These are phyloP conservation scores for Barypeithes pellucidus DNA, from an alignment of 2,888 invertebrate genomes.

Conservation along the genomic window DNA sequence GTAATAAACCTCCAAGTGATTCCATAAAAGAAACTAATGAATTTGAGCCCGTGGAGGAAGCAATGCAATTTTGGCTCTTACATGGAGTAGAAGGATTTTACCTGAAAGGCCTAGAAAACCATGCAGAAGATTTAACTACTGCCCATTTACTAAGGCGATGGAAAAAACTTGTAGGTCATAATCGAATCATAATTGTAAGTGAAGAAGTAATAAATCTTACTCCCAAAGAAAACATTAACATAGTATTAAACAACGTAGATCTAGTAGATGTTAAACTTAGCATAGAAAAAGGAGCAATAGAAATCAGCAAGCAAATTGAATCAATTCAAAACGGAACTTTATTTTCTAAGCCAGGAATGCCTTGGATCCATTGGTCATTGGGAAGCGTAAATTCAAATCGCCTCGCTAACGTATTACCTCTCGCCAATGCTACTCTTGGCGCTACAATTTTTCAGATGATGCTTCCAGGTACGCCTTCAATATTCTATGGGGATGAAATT, in stretches of 20 bases:
- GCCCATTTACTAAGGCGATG: slow-evolving; percentile 76
- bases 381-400: slow-evolving; percentile 78
- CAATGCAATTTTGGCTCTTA: slow-evolving; percentile 80
- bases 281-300: slow-evolving; percentile 72
- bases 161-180: slow-evolving; percentile 78
- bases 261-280: slow-evolving; percentile 81
- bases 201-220: slow-evolving; percentile 73
- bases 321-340: slow-evolving; percentile 74
- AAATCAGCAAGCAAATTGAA: slow-evolving; percentile 76
- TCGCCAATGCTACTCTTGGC: slow-evolving; percentile 78
- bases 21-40: slow-evolving; percentile 53
- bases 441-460: slow-evolving; percentile 83
- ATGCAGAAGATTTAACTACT: slow-evolving; percentile 76
- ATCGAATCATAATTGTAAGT: slow-evolving; percentile 80
- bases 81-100: slow-evolving; percentile 92
- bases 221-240: slow-evolving; percentile 72
- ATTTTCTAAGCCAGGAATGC: slow-evolving; percentile 76
- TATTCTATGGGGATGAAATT: slow-evolving; percentile 95
- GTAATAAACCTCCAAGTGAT: slow-evolving; percentile 46
- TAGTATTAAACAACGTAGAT: slow-evolving; percentile 79
- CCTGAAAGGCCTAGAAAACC: slow-evolving; percentile 83
- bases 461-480: slow-evolving; percentile 89
- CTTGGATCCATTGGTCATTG: slow-evolving; percentile 88
- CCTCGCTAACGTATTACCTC: slow-evolving; percentile 74
- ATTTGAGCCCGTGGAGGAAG: slow-evolving; percentile 73